Base-by-base conservation (phyloP, 2,797 vertebrate species). In the Tragelaphus eurycerus region DNA sequence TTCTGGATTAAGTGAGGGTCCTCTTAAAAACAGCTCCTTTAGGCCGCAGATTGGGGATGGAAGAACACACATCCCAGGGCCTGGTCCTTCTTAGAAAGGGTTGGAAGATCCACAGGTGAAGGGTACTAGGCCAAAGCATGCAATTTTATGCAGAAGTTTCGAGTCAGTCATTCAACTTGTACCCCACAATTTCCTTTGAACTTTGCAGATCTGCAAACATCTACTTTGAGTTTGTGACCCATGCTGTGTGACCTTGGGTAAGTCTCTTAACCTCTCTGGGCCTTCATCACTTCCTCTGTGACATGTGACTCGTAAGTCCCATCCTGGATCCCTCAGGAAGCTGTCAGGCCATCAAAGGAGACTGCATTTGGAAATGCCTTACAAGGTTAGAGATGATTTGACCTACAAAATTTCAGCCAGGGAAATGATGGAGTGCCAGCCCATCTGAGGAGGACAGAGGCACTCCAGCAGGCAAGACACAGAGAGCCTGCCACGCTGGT, bases 401-500 rank as follows among this genome's bases (percentile, higher is more conserved):
- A 50, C 52, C 46, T 34, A n/a, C 29, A 17, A 50, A 71, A 25
- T 52, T 16, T 13, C 27, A 13, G 46, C 3, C 7, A 10, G 34
- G 46, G 7, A 59, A 54, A 46, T 8, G 34, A 50, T 31, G 19
- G 57, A 1, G 9, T 1, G 7, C 54, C 8, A 14, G 54, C 48
- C 31, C 23, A 7, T 55, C n/a, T 9, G 14, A 79, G 78, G 50
- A 7, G 1, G n/a, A 25, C 7, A 2, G 81, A 82, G 29, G 31
- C 48, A 43, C 16, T 3, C 16, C 11, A 12, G 46, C 78, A 90
- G 82, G 19, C 7, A 0, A 2, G 38, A 25, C 59, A 14, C 48
- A 78, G 81, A 12, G 0, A 21, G 27, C 60, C 88, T 48, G 71
- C 25, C 11, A 15, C 0, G 0, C 5, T 1, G 55, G 0, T 1